These are phyloP conservation scores for Steromphala cineraria DNA, from an alignment of 2,888 invertebrate genomes.

Conservation along the genomic window DNA sequence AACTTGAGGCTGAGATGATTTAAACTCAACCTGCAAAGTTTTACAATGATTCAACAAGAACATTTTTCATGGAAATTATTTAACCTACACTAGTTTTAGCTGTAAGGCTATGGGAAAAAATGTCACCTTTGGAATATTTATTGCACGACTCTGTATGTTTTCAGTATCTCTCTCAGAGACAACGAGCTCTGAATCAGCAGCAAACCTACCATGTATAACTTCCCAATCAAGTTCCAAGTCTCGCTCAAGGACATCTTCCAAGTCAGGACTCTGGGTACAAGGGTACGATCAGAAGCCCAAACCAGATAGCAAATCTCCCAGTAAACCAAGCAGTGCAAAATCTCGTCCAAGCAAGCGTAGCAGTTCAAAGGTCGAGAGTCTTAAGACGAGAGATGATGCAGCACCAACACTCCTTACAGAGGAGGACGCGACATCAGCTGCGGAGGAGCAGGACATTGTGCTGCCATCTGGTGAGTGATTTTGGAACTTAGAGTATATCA, in stretches of 20 bases:
- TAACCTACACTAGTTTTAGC: too few relatives aligned
- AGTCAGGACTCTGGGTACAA: neutral
- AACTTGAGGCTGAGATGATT: too few relatives aligned
- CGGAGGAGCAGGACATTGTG: slow-evolving; percentile 36
- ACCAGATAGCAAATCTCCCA: neutral
- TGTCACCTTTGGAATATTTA: too few relatives aligned
- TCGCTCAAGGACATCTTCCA: neutral
- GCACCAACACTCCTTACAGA: neutral
- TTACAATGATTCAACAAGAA: too few relatives aligned
- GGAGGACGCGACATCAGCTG: slow-evolving; percentile 27
- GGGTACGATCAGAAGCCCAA: neutral
- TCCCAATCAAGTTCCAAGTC: neutral
- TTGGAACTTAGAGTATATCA: neutral
- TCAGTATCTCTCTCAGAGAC: neutral
- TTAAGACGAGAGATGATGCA: neutral
- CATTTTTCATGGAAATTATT: too few relatives aligned
- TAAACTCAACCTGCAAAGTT: too few relatives aligned
- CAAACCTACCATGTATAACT: neutral
- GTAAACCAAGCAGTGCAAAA: neutral
- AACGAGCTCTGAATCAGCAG: neutral
- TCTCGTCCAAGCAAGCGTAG: neutral
- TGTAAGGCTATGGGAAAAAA: too few relatives aligned
- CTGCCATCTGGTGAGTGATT: slow-evolving; percentile 35
- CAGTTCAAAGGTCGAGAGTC: neutral
- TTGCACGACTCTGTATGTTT: too few relatives aligned